Base-by-base conservation (phyloP, 2,797 vertebrate genomes). In the Gymnoscopelus braueri region DNA sequence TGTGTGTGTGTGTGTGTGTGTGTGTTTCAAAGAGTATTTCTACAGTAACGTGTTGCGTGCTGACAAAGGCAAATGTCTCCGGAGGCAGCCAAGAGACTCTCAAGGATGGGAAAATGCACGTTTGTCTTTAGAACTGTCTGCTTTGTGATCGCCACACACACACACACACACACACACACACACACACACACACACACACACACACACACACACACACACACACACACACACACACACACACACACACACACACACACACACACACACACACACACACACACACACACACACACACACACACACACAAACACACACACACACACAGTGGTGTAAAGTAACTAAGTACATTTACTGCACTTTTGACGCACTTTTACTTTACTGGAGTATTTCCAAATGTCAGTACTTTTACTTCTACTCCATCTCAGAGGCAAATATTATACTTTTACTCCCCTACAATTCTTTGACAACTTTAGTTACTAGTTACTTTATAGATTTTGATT, bases 101-200 rank as follows among this genome's bases (percentile, higher is more conserved):
- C 66, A 79, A 55, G 77, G 75, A 77, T 70, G 55, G 81, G 72
- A 74, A 67, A 51, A 51, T 13, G 23, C 57, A 23, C 19, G 82
- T 88, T 90, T 84, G 73, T 87, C 74, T 84, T 19, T 71, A 60
- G 63, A 67, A 72, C 12, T 35, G 67, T 35, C 19, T 58, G 69
- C 63, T 69, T 74, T 71, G 56, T 66, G 65, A 69, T 57, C 54
- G 39, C 64, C 29, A 23, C 64, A 49, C 13, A 66, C 29, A 48
- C 14, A 48, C 52, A 56, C 54, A 39, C 44, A 51, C 55, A 59
- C 67, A 63, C 15, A 47, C 32, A 3, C 44, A 59, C 55, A 59
- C 13, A 49, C 44, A 29, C 57, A 60, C 15, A 60, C 47, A 60
- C 48, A 44, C 29, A 60, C 66, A 60, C 26, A 35, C 26, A 51